These are phyloP conservation scores for Troides aeacus DNA, from an alignment of 2,888 invertebrate species.

Conservation along the genomic window DNA sequence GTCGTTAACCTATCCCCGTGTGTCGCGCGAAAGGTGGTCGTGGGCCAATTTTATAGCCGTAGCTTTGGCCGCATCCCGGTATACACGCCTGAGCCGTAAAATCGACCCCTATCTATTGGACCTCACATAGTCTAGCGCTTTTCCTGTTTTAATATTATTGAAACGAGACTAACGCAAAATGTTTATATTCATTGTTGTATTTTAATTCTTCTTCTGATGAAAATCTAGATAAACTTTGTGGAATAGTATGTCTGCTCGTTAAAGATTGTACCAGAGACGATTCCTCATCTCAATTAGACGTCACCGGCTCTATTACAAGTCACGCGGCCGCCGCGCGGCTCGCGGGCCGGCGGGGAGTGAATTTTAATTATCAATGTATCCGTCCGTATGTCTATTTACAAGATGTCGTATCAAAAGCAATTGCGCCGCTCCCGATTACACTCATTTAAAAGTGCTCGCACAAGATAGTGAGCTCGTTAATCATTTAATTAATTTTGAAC, in stretches of 20 bases:
- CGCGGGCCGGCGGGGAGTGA: not conserved
- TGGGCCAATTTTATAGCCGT: conserved; percentile 19
- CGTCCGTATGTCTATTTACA: conserved; percentile 10
- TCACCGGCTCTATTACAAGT: not conserved
- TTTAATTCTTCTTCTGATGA: too few species aligned
- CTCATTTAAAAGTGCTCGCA: conserved; percentile 7
- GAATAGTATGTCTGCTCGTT: too few species aligned
- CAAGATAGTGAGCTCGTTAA: conserved; percentile 15
- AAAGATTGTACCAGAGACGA: too few species aligned
- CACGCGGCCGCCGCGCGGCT: not conserved
- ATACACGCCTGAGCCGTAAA: conserved; percentile 8
- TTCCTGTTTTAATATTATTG: not conserved
- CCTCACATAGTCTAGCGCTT: conserved; percentile 1
- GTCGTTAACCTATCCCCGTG: not conserved
- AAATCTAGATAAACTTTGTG: too few species aligned
- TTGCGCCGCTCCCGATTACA: conserved; percentile 10
- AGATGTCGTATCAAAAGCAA: conserved; percentile 10
- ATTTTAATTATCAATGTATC: conserved; percentile 13
- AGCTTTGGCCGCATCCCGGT: conserved; percentile 1
- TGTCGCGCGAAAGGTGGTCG: conserved; percentile 16
- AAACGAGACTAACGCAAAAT: too few species aligned
- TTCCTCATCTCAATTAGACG: too few species aligned
- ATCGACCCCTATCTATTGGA: conserved; percentile 15
- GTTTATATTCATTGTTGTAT: too few species aligned
- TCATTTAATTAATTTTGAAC: conserved; percentile 31